Evolutionary conservation across 2,113 vertebrate species (phyloP), one percentile per base, ranked within the genome.

Genomic region (Mirounga angustirostris): DNA sequence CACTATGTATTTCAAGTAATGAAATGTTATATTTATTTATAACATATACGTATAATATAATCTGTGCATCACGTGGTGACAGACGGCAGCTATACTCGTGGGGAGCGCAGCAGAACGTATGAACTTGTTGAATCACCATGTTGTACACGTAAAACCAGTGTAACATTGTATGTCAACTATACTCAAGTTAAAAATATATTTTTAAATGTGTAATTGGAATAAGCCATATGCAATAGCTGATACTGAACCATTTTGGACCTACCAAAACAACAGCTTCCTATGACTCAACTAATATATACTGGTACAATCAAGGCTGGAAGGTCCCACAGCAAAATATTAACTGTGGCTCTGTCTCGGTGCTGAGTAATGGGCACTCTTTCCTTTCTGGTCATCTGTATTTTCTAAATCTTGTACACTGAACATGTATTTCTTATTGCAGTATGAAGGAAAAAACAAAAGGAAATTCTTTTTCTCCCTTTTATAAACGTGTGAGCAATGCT

Each of bases 1-100:
- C 46, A 71, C 56, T 71, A 69, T 43, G 26, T 78, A 83, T 96
- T 95, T 96, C 74, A 95, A 73, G 30, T 52, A 93, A 73, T 61
- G 63, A 94, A 85, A 81, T 61, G 28, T 43, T 79, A 46, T 79
- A 50, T 40, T 40, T 40, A 40, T 40, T 40, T 40, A 40, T 40
- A 40, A 40, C 40, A 40, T 40, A 40, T 4, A 73, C 28, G 18
- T 65, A 74, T 61, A 89, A 78, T 91, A 33, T 65, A 43, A 79
- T 83, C 19, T 28, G 73, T 74, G 40, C 40, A 3, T 74, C 2
- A 24, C 40, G 3, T 43, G 22, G 40, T 43, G 40, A 74, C 73
- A 26, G 73, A 26, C 26, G 71, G 40, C 12, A 43, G 36, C 71
- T 40, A 73, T 19, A 24, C 69, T 73, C 40, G 69, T 73, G 69